Percentiles rank a stretch among this genome's conserved stretches.
Evolutionary conservation across 2,113 vertebrate genomes (phyloP).

Genomic region (Condylura cristata): DNA sequence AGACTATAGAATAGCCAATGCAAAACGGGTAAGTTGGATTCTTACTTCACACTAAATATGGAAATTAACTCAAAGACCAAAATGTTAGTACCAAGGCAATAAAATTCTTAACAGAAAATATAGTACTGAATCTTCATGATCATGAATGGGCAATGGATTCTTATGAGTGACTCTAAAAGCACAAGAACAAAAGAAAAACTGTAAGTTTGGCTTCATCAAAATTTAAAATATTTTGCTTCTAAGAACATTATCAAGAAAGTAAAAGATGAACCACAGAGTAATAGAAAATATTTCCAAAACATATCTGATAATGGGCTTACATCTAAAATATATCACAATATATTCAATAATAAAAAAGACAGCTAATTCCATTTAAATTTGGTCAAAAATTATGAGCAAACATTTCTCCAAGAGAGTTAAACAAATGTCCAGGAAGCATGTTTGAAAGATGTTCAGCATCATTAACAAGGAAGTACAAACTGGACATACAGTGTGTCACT

Average conservation of each 20-base stretch:
- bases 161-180: not conserved
- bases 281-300: not conserved
- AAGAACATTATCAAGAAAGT: not conserved
- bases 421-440: not conserved
- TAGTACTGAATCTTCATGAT: not conserved
- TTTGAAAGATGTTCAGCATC: not conserved
- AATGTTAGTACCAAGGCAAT: not conserved
- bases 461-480: not conserved
- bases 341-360: not conserved
- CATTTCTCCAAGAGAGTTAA: not conserved
- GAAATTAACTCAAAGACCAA: not conserved
- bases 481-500: not conserved
- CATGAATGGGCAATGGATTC: not conserved
- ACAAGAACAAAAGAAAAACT: slow-evolving; percentile 30
- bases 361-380: not conserved
- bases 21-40: not conserved
- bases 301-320: not conserved
- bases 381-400: slow-evolving; percentile 1
- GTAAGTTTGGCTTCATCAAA: not conserved
- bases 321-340: slow-evolving; percentile 35
- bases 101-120: slow-evolving; percentile 14
- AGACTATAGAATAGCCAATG: not conserved
- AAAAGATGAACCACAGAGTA: not conserved
- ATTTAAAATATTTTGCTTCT: slow-evolving; percentile 4
- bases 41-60: not conserved